Conservation (phyloP, 53 echinoderm and acorn worm genomes). For the Luidia sarsii region DNA sequence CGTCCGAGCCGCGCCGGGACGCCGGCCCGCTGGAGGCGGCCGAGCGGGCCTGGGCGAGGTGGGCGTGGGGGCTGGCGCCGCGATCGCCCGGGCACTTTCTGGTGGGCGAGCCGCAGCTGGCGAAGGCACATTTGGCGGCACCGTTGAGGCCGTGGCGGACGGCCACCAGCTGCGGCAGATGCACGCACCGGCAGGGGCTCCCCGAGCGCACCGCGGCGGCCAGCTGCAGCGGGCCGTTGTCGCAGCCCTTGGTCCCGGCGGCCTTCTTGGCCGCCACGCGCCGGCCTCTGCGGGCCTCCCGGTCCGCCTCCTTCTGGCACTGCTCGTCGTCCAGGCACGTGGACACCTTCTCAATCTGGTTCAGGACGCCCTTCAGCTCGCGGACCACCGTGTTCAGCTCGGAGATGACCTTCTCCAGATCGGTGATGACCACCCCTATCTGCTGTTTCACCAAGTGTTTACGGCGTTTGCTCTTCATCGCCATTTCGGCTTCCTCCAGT, state of each 20-base stretch:
- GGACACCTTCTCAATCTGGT: slow-evolving; percentile 88
- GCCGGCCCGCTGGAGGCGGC: slow-evolving; percentile 7
- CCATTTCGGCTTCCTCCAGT: slow-evolving; percentile 2
- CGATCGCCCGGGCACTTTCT: slow-evolving; percentile 42
- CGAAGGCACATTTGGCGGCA: slow-evolving; percentile 52
- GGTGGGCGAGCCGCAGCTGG: slow-evolving; percentile 13
- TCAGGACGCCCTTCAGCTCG: slow-evolving; percentile 83
- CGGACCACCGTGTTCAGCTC: slow-evolving; percentile 88
- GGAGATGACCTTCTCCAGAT: slow-evolving; percentile 84
- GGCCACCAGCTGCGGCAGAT: slow-evolving; percentile 26
- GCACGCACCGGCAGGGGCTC: slow-evolving; percentile 22
- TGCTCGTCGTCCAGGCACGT: slow-evolving; percentile 66
- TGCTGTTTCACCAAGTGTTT: slow-evolving; percentile 71
- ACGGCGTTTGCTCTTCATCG: slow-evolving; percentile 55
- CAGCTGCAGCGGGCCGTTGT: no score
- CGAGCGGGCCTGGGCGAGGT: slow-evolving; percentile 5
- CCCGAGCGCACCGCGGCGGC: slow-evolving; percentile 20
- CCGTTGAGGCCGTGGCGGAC: slow-evolving; percentile 40
- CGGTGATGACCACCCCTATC: slow-evolving; percentile 78
- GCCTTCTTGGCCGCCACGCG: slow-evolving; percentile 21
- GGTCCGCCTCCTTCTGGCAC: slow-evolving; percentile 6
- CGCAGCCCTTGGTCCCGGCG: slow-evolving; percentile 31
- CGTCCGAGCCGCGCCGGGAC: slow-evolving; percentile 22
- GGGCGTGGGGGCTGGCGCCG: not conserved
- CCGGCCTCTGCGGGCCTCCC: slow-evolving; percentile 29